Conservation (phyloP, 2,797 vertebrate species). For the Thamnophis elegans region DNA sequence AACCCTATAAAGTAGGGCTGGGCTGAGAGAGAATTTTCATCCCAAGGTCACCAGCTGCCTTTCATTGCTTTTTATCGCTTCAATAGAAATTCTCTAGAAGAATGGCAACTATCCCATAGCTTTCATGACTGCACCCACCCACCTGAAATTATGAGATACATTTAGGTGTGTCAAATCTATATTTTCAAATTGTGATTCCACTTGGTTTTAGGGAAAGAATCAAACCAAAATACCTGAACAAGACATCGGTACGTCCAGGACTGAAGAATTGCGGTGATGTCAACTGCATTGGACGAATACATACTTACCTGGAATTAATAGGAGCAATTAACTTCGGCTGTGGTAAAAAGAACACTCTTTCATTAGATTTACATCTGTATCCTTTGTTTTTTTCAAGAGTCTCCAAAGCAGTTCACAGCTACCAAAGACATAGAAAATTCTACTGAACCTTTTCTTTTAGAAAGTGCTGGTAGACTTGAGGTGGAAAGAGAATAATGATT, state of each 20-base stretch:
- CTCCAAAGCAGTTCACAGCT: not conserved
- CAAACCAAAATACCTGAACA: slow-evolving; percentile 96
- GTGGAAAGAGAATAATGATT: not conserved
- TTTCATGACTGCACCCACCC: not conserved
- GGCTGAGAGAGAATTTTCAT: not conserved
- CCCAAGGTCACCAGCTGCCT: not conserved
- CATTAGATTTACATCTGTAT: not conserved
- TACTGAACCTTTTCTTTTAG: not conserved
- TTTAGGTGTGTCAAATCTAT: not conserved
- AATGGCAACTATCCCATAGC: not conserved
- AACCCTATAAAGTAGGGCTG: not conserved
- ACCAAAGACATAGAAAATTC: not conserved
- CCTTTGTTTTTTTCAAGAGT: not conserved
- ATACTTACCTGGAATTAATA: slow-evolving; percentile 94
- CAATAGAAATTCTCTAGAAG: not conserved
- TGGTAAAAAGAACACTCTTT: slow-evolving; percentile 74
- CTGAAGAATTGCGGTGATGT: slow-evolving; percentile 98
- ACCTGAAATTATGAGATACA: not conserved
- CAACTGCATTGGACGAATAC: slow-evolving; percentile 97
- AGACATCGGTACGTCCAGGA: slow-evolving; percentile 95
- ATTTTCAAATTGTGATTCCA: slow-evolving; percentile 28
- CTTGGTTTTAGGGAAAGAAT: slow-evolving; percentile 81
- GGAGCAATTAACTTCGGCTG: slow-evolving; percentile 97
- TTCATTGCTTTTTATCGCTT: not conserved
- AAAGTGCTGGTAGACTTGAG: not conserved